Evolutionary conservation across 2,113 vertebrate genomes (phyloP), one percentile per base, ranked within the genome.

Genomic region (Equus quagga): DNA sequence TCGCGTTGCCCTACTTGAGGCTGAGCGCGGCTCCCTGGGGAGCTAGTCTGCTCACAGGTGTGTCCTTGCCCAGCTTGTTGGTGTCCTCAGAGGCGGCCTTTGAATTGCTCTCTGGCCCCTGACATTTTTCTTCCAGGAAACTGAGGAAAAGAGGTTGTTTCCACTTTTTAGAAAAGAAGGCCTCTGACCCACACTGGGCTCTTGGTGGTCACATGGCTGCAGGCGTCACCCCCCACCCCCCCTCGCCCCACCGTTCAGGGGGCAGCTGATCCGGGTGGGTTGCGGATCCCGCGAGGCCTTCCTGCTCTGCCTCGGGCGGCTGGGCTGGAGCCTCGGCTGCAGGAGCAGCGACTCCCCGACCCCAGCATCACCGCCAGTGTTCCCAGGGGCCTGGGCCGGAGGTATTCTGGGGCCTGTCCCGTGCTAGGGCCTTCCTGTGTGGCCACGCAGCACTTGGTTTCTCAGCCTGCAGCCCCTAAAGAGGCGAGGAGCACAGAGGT

Each of bases 271-370:
- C 18, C 3, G 8, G 5, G 6, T 33, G 0, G 33, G 56, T 21
- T 14, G 28, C 44, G 8, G 41, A 88, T 70, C 44, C 41, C 9
- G 15, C 7, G 4, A 54, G 62, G 41, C n/a, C 33, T 49, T 23
- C 28, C 28, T 58, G 33, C 58, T 9, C 28, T 75, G 24, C 62
- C 60, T 51, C 0, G 18, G 33, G 11, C 49, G 51, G 51, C 72
- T 54, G 44, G 23, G 1, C 3, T 13, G 72, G 60, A 83, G 62
- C 5, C 2, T 44, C 41, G 73, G n/a, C 15, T 36, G 0, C 2
- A 4, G 85, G 36, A 58, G 21, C 3, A 7, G 14, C 17, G 26
- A 33, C 2, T 0, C 24, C 51, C 36, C 2, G 6, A 2, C 2
- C 8, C 64, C 5, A 10, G 1, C 2, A 46, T 69, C 26, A 21